Percentiles rank a stretch among this genome's conserved stretches.
phyloP scores from a whole-genome alignment of 2,888 invertebrate genomes.

The Microctonus aethiopoides region DNA sequence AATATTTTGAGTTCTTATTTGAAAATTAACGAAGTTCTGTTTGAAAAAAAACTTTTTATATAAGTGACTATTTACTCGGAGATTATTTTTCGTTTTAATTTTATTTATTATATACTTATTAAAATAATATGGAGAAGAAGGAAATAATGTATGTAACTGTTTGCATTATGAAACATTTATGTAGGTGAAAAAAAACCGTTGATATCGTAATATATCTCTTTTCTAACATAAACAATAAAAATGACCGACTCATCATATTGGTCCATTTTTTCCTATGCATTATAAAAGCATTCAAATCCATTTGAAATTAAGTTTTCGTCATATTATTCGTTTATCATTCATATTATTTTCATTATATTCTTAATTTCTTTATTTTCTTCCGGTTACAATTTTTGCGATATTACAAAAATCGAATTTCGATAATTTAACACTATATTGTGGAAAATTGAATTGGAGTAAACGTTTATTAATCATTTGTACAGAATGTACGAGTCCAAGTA shows the following conservation, averaged over 20 bases:
- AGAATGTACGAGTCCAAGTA: slow-evolving; percentile 14
- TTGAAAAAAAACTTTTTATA: neutral
- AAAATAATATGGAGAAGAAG: neutral
- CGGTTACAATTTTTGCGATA: neutral
- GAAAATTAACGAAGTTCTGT: neutral
- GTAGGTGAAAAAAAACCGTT: slow-evolving; percentile 6
- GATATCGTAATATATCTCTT: slow-evolving; percentile 56
- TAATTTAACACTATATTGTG: neutral
- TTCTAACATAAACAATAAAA: slow-evolving; percentile 49
- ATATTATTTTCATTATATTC: neutral
- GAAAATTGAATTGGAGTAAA: slow-evolving; percentile 13
- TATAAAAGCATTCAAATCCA: neutral
- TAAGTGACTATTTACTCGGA: neutral
- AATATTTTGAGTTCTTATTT: slow-evolving; percentile 8
- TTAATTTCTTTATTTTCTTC: neutral
- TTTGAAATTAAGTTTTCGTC: neutral
- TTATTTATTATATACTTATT: neutral
- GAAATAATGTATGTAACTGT: neutral
- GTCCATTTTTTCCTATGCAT: slow-evolving; percentile 19
- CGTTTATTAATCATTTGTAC: slow-evolving; percentile 5
- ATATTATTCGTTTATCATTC: too few species aligned
- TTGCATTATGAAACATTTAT: neutral
- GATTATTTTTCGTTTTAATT: neutral
- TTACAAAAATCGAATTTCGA: neutral
- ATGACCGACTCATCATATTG: slow-evolving; percentile 22